Base-by-base conservation (phyloP, 2,888 invertebrate species). In the Tenthredo notha region DNA sequence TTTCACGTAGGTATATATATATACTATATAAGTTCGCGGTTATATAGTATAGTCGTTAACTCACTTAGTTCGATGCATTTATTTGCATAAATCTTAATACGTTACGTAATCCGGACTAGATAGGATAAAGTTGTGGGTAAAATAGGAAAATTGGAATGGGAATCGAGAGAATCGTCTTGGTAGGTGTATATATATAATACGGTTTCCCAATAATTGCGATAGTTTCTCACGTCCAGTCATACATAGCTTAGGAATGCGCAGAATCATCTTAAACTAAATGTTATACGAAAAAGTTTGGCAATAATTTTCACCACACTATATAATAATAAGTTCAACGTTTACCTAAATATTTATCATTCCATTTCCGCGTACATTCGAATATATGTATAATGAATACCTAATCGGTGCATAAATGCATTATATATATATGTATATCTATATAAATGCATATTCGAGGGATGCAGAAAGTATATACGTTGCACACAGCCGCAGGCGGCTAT, bases 51-150 rank as follows among this genome's bases (percentile, higher is more conserved):
- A 4, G 43, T 74, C 74, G 74, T 74, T 74, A n/a, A 70, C 70
- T 70, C 40, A 67, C 67, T 74, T 12, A 47, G 77, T 77, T 29
- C 77, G 74, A 77, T 77, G 50, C 77, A 77, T 77, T 77, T 54
- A 77, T 77, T 29, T 77, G 77, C 77, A 77, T 77, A 77, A 77
- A 77, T 77, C 50, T 54, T 25, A 40, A 43, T 25, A 77, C 18
- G 29, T 77, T 47, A 54, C 77, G 77, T 77, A 77, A 77, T 29
- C 25, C 21, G 18, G 29, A 54, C 77, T 54, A 50, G 77, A 77
- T 29, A 18, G 50, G 18, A 37, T 18, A 21, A 2, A 54, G 77
- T 54, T 5, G 21, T 29, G 25, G 47, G 18, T 25, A 18, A 47
- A 77, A 50, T 6, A 29, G 7, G 29, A 25, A 50, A 50, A 50